Evolutionary conservation across 1,140 invertebrate genomes (phyloP).

Genomic region (Drosophila punjabiensis): DNA sequence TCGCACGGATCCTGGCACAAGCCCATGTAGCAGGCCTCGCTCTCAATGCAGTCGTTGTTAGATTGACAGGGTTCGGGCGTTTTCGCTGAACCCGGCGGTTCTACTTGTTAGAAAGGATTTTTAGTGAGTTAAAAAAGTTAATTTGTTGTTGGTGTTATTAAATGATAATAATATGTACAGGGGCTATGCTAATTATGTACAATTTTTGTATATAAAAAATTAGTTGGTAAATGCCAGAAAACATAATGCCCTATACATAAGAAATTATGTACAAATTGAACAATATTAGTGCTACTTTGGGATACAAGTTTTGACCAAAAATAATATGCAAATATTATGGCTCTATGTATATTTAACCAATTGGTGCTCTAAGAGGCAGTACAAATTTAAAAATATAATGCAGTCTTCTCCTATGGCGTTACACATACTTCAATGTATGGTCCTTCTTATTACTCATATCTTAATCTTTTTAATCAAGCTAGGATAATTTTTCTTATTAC

Average conservation of each 20-base stretch:
- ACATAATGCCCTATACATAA: constrained; percentile 58
- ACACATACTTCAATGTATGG: too few relatives aligned
- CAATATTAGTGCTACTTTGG: constrained; percentile 60
- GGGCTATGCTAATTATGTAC: constrained; percentile 41
- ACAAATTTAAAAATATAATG: too few relatives aligned
- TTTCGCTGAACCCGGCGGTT: constrained; percentile 89
- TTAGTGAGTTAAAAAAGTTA: constrained; percentile 42
- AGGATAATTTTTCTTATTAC: too few relatives aligned
- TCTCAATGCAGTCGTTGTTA: constrained; percentile 91
- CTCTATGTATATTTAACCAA: too few relatives aligned
- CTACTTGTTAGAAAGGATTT: constrained; percentile 85
- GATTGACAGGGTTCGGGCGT: constrained; percentile 90
- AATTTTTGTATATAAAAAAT: constrained; percentile 42
- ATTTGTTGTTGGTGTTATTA: constrained; percentile 9
- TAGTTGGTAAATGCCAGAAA: constrained; percentile 46
- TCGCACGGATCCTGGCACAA: constrained; percentile 91
- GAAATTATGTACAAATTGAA: constrained; percentile 57
- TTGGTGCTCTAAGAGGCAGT: too few relatives aligned
- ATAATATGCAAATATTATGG: too few relatives aligned
- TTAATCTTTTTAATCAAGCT: too few relatives aligned
- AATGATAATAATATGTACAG: constrained; percentile 54
- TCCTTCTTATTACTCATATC: too few relatives aligned
- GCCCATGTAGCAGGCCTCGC: constrained; percentile 91
- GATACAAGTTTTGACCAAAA: constrained; percentile 11
- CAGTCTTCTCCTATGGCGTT: too few relatives aligned